Conservation (phyloP, 2,797 vertebrate genomes). For the Macropus fuliginosus region DNA sequence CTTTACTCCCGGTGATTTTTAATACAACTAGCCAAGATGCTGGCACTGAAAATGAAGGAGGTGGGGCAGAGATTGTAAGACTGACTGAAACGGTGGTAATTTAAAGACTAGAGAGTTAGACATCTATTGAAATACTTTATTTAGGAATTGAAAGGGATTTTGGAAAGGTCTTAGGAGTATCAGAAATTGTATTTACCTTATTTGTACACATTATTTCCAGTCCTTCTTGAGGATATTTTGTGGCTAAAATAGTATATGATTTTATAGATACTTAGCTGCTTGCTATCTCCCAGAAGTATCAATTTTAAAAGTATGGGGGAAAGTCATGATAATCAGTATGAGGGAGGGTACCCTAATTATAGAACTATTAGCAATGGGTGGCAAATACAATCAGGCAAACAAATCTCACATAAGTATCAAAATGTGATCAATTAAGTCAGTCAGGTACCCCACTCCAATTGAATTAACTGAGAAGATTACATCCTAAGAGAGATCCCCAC, state of each 20-base stretch:
- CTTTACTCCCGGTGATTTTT: conserved; percentile 70
- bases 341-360: neutral
- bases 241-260: conserved; percentile 27
- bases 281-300: conserved; percentile 43
- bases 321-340: neutral
- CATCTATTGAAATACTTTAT: conserved; percentile 55
- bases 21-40: conserved; percentile 67
- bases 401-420: neutral
- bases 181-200: conserved; percentile 55
- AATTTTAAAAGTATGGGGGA: neutral
- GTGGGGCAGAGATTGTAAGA: conserved; percentile 69
- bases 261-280: conserved; percentile 59
- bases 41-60: conserved; percentile 58
- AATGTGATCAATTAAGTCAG: neutral
- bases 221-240: conserved; percentile 61
- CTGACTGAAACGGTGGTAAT: conserved; percentile 59
- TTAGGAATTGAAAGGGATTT: conserved; percentile 36
- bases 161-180: conserved; percentile 23
- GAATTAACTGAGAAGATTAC: neutral
- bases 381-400: neutral
- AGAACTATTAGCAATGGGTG: neutral
- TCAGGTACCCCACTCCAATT: neutral
- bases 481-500: neutral
- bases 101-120: conserved; percentile 61
- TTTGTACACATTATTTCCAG: conserved; percentile 39